Evolutionary conservation across 2,797 vertebrate genomes (phyloP).

Genomic region (Avahi laniger): DNA sequence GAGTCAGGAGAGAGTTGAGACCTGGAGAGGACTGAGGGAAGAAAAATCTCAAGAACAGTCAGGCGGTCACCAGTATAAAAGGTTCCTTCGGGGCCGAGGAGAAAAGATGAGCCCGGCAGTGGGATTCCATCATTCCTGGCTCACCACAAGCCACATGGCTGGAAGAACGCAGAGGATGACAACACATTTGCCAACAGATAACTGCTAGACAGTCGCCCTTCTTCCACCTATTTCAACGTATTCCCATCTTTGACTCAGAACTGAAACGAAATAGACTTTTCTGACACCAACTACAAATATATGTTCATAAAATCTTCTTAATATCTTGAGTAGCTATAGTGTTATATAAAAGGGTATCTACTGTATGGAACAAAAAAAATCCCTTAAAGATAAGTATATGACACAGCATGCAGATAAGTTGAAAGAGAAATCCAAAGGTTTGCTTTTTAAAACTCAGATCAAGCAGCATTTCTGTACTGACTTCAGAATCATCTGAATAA

Average conservation of each 20-base stretch:
- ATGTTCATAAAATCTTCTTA: neutral
- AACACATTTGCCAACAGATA: neutral
- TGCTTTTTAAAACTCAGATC: neutral
- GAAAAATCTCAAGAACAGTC: neutral
- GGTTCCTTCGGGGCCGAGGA: neutral
- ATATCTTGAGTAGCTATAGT: neutral
- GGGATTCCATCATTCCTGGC: too few relatives aligned
- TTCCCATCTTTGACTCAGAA: neutral
- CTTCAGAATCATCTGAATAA: neutral
- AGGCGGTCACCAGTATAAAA: neutral
- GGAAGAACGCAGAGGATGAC: neutral
- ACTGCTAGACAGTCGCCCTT: too few relatives aligned
- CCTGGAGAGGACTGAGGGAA: fast-evolving
- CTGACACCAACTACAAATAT: neutral
- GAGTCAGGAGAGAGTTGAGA: neutral
- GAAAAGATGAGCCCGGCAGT: neutral
- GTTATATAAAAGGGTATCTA: neutral
- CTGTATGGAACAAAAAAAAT: neutral
- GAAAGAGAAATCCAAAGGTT: neutral
- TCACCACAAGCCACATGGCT: neutral
- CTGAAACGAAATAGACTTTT: neutral
- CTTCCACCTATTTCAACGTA: neutral
- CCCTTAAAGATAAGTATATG: neutral
- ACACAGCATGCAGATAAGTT: neutral
- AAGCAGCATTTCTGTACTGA: neutral